Conservation (phyloP, 2,113 vertebrate genomes). For the Nesoenas mayeri region DNA sequence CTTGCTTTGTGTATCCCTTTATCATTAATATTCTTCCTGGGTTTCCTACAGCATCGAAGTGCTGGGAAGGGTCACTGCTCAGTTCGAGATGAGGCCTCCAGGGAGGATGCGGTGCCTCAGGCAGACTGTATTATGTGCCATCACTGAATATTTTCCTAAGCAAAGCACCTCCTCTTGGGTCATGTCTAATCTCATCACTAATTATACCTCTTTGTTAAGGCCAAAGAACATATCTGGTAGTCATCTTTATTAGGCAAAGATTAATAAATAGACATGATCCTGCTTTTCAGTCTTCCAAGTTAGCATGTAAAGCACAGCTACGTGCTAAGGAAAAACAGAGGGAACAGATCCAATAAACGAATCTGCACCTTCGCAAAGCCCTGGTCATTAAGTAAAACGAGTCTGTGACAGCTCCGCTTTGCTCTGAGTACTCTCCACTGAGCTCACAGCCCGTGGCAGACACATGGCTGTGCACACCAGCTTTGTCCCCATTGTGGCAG, state of each 20-base stretch:
- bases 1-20: conserved; percentile 19
- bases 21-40: conserved; percentile 63
- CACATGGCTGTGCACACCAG: neutral
- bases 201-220: conserved; percentile 63
- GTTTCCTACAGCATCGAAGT: conserved; percentile 20
- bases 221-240: conserved; percentile 50
- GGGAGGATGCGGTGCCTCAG: conserved; percentile 55
- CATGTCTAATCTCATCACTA: conserved; percentile 63
- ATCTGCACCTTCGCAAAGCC: neutral
- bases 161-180: conserved; percentile 56
- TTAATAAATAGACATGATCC: conserved; percentile 47
- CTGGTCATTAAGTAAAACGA: conserved; percentile 9
- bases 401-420: neutral
- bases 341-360: conserved; percentile 21
- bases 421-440: neutral
- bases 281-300: neutral
- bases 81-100: conserved; percentile 36
- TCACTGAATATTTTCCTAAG: neutral
- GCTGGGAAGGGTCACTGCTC: conserved; percentile 52
- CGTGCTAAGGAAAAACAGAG: neutral
- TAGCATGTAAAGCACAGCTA: neutral
- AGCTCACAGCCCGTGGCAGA: neutral
- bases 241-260: conserved; percentile 52
- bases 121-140: conserved; percentile 21
- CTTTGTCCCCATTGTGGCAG: neutral